A percentile compares a stretch with the other conserved stretches of the same genome.
Evolutionary conservation across 2,888 invertebrate genomes (phyloP).

Genomic region (Acrobasis repandana): DNA sequence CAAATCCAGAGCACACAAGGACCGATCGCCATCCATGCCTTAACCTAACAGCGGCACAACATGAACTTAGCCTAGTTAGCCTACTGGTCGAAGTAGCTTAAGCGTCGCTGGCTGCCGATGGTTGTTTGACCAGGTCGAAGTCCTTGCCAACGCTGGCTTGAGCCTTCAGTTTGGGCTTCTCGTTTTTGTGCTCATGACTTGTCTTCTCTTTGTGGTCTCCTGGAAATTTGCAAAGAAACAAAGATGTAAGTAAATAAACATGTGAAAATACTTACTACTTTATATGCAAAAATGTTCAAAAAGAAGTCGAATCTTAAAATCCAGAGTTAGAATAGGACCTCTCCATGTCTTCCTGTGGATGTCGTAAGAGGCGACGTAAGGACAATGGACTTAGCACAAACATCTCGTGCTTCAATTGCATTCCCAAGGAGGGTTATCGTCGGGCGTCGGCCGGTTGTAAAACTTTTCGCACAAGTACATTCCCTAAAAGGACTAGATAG

Average conservation of each 20-base stretch:
- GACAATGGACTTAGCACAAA: too few relatives aligned
- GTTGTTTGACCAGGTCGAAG: conserved; percentile 82
- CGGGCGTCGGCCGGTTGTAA: too few relatives aligned
- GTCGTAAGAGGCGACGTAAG: too few relatives aligned
- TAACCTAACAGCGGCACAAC: conserved; percentile 38
- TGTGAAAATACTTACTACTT: too few relatives aligned
- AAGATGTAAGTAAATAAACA: not conserved
- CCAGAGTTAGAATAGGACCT: too few relatives aligned
- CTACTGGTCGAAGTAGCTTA: conserved; percentile 59
- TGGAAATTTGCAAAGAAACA: not conserved
- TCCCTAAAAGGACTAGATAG: too few relatives aligned
- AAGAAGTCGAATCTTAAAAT: too few relatives aligned
- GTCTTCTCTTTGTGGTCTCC: conserved; percentile 26
- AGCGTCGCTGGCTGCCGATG: conserved; percentile 73
- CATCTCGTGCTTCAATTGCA: too few relatives aligned
- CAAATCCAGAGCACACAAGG: conserved; percentile 3
- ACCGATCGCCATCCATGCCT: conserved; percentile 30
- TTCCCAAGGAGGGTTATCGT: too few relatives aligned
- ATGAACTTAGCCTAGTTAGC: conserved; percentile 41
- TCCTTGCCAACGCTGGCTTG: conserved; percentile 81
- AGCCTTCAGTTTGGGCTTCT: conserved; percentile 63
- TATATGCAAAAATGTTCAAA: too few relatives aligned
- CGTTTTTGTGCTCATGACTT: conserved; percentile 36
- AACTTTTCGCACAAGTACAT: too few relatives aligned
- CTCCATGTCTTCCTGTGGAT: too few relatives aligned